phyloP scores from a whole-genome alignment of 2,113 vertebrate genomes.

The Poecile atricapillus region DNA sequence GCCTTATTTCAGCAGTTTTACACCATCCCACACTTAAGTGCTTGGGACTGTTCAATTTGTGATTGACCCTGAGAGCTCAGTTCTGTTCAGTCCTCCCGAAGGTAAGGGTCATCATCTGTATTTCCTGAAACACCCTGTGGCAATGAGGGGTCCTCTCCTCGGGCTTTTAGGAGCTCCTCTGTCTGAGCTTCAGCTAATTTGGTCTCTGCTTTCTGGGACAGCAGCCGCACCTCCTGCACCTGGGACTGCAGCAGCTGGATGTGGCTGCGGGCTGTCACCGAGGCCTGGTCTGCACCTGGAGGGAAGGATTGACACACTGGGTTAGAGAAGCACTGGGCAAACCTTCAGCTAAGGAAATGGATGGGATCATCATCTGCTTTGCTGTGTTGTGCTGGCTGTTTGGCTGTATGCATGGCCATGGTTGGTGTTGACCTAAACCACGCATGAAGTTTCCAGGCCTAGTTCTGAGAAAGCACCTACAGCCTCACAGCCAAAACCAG shows the following conservation, averaged over 20 bases:
- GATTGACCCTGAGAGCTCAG: background rate
- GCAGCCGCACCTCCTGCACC: constrained; percentile 81
- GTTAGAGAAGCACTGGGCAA: background rate
- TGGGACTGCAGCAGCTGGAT: constrained; percentile 84
- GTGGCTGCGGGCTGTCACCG: constrained; percentile 76
- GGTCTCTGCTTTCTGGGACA: constrained; percentile 83
- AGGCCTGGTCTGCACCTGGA: constrained; percentile 90
- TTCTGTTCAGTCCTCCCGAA: constrained; percentile 75
- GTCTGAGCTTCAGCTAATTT: constrained; percentile 86
- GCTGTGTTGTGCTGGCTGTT: background rate
- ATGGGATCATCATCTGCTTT: background rate
- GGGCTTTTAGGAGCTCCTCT: constrained; percentile 72
- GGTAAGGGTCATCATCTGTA: constrained; percentile 72
- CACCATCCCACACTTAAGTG: background rate
- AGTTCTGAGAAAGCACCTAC: background rate
- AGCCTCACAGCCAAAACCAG: background rate
- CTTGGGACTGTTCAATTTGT: background rate
- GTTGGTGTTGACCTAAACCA: background rate
- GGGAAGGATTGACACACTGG: background rate
- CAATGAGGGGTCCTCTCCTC: constrained; percentile 22
- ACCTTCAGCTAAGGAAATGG: background rate
- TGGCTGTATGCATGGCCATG: background rate
- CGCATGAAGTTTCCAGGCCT: background rate
- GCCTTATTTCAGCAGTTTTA: background rate
- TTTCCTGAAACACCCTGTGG: background rate